Evolutionary conservation across 1,140 invertebrate species (phyloP).

Genomic region (Elysia chlorotica): DNA sequence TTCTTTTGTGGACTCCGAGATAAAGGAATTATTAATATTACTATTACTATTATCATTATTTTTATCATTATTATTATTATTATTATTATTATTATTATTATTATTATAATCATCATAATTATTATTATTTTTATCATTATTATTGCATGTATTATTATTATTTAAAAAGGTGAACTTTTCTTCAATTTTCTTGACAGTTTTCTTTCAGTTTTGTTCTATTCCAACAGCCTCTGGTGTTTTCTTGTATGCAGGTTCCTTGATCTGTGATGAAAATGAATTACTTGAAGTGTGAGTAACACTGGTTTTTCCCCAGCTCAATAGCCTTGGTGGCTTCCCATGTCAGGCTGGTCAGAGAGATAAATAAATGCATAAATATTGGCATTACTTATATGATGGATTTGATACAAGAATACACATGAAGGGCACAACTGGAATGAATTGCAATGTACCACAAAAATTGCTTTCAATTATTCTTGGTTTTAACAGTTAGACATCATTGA

Average conservation of each 20-base stretch:
- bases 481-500: not conserved
- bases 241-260: not conserved
- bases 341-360: conserved; percentile 17
- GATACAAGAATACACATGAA: not conserved
- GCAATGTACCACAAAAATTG: not conserved
- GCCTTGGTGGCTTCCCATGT: conserved; percentile 23
- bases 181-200: too few relatives aligned
- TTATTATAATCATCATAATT: too few relatives aligned
- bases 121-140: too few relatives aligned
- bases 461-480: not conserved
- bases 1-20: too few relatives aligned
- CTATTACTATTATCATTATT: too few relatives aligned
- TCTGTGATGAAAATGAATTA: not conserved
- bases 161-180: too few relatives aligned
- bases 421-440: not conserved
- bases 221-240: not conserved
- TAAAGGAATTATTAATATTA: too few relatives aligned
- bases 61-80: too few relatives aligned
- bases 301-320: conserved; percentile 1
- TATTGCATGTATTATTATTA: too few relatives aligned
- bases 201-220: too few relatives aligned
- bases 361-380: not conserved
- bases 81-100: too few relatives aligned
- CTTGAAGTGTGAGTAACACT: not conserved
- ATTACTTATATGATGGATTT: not conserved